Conservation (phyloP, 2,888 invertebrate species). For the Caenorhabditis sp. region DNA sequence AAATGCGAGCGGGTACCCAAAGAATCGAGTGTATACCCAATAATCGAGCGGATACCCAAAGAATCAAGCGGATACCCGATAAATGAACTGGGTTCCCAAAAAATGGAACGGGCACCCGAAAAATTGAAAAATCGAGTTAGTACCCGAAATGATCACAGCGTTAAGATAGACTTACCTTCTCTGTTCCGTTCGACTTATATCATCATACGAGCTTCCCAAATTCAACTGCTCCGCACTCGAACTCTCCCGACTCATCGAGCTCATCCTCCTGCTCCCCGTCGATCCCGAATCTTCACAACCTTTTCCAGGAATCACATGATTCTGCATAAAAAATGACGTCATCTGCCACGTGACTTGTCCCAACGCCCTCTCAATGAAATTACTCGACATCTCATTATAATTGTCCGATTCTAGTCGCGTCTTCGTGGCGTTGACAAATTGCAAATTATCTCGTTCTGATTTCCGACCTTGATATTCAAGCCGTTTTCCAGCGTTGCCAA, state of each 20-base stretch:
- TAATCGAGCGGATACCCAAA: too few relatives aligned
- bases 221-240: neutral
- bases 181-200: neutral
- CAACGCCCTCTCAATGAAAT: conserved; percentile 24
- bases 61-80: too few relatives aligned
- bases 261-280: neutral
- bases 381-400: conserved; percentile 18
- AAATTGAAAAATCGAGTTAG: too few relatives aligned
- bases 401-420: conserved; percentile 34
- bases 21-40: too few relatives aligned
- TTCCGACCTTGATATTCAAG: conserved; percentile 62
- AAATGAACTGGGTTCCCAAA: too few relatives aligned
- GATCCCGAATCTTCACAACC: neutral
- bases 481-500: conserved; percentile 59
- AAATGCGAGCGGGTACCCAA: too few relatives aligned
- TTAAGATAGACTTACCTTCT: neutral
- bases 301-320: conserved; percentile 26
- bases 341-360: conserved; percentile 35
- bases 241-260: neutral
- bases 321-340: conserved; percentile 38
- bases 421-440: conserved; percentile 44
- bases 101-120: too few relatives aligned
- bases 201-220: neutral
- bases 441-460: conserved; percentile 57
- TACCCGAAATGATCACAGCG: too few relatives aligned